Evolutionary conservation across 2,113 vertebrate species (phyloP).

Genomic region (Speoplatyrhinus poulsoni): DNA sequence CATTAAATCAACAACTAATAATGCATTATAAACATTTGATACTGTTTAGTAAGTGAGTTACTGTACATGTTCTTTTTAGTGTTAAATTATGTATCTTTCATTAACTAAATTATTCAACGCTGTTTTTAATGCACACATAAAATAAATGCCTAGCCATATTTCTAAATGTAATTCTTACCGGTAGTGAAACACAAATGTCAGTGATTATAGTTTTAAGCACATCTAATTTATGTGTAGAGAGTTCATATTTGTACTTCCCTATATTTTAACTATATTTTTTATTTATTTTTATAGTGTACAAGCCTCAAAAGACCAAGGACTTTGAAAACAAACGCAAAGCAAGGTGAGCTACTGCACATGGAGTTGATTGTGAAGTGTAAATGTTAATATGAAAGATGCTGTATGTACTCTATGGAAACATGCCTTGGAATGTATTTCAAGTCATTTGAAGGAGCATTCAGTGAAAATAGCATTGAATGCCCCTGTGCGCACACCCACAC

Average conservation of each 20-base stretch:
- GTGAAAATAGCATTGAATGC: no score
- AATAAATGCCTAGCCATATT: not conserved
- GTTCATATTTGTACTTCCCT: no score
- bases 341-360: not conserved
- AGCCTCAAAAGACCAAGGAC: not conserved
- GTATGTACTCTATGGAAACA: not conserved
- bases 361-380: not conserved
- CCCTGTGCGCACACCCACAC: no score
- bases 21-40: no score
- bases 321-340: not conserved
- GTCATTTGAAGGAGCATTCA: not conserved
- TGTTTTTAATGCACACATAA: not conserved
- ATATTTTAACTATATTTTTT: no score
- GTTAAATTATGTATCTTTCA: not conserved
- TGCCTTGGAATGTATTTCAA: not conserved
- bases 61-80: no score
- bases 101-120: not conserved
- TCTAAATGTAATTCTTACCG: not conserved
- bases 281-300: not conserved
- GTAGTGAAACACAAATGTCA: not conserved
- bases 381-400: slow-evolving; percentile 7
- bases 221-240: not conserved
- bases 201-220: not conserved
- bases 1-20: not conserved
- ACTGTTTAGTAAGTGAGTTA: no score